Base-by-base conservation (phyloP, 2,797 vertebrate species). In the Valencia hispanica region DNA sequence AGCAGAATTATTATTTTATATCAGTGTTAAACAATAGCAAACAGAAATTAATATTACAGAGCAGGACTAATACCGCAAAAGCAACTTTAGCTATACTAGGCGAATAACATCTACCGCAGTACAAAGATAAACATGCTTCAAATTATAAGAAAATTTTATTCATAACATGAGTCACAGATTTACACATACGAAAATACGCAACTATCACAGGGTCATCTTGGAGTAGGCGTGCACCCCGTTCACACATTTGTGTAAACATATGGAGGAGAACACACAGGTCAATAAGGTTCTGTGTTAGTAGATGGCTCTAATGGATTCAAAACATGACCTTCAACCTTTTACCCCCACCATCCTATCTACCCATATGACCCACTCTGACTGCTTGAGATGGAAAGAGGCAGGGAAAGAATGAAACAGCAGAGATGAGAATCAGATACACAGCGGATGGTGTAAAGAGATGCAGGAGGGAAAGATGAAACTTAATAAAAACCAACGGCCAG, bases 251-350 rank as follows among this genome's bases (percentile, higher is more conserved):
- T 80, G 73, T 80, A 85, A 84, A 68, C 84, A 89, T 70, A 81
- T 77, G 86, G 72, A 72, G 63, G 48, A 76, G 78, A 81, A 75
- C 72, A 79, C n/a, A 84, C 83, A 83, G 85, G 84, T 93, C 93
- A 90, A 92, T 91, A 86, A 72, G 70, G 81, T 73, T 89, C 85
- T 72, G 81, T 82, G 85, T 78, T 83, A 69, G 85, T 20, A 65
- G 74, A 45, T 36, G 53, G 30, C 86, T 78, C 82, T 93, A 94
- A 94, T 93, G 93, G 89, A 91, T 91, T 92, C 84, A 74, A 68
- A 81, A 80, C 75, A 71, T 90, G 90, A 87, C 90, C 92, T 86
- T 78, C 84, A 61, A 89, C 89, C 89, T 89, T 68, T 87, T 74
- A 89, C 77, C 84, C 78, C 61, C 69, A 1, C 47, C 53, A 34